Percentiles rank a stretch among this genome's conserved stretches.
Evolutionary conservation across 2,888 invertebrate genomes (phyloP).

Genomic region (Proisotoma minuta): DNA sequence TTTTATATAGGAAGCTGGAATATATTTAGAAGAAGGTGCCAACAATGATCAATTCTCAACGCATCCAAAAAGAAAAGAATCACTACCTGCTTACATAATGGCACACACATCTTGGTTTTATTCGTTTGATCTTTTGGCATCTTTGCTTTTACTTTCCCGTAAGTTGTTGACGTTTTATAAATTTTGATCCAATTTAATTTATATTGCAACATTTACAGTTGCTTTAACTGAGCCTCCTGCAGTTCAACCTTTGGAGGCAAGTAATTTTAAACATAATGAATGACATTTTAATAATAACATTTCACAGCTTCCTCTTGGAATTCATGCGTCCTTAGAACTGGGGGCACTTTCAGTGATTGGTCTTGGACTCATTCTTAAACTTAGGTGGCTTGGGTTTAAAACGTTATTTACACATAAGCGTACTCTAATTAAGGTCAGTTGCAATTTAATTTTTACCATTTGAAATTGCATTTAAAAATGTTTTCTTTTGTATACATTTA

Average conservation of each 20-base stretch:
- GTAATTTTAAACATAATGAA: neutral
- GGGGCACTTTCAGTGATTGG: conserved; percentile 70
- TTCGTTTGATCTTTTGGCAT: conserved; percentile 70
- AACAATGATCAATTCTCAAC: conserved; percentile 89
- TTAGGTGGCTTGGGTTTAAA: conserved; percentile 79
- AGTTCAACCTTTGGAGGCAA: conserved; percentile 64
- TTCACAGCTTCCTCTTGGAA: conserved; percentile 66
- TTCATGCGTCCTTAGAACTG: conserved; percentile 76
- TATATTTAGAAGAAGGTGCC: conserved; percentile 81
- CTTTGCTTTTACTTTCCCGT: conserved; percentile 66
- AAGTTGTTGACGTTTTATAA: conserved; percentile 2
- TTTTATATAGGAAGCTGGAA: conserved; percentile 60
- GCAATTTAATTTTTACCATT: neutral
- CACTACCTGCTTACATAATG: conserved; percentile 76
- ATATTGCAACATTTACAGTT: too few relatives aligned
- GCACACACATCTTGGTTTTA: conserved; percentile 86
- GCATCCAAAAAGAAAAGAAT: conserved; percentile 75
- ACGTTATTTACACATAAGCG: conserved; percentile 78
- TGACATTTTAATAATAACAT: neutral
- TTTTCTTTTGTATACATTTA: neutral
- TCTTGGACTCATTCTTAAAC: conserved; percentile 70
- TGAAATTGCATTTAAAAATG: conserved; percentile 8
- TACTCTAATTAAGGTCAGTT: conserved; percentile 72
- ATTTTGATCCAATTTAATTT: neutral
- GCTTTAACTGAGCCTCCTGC: conserved; percentile 79